phyloP scores from a whole-genome alignment of 2,113 vertebrate genomes.

The Nibea coibor region DNA sequence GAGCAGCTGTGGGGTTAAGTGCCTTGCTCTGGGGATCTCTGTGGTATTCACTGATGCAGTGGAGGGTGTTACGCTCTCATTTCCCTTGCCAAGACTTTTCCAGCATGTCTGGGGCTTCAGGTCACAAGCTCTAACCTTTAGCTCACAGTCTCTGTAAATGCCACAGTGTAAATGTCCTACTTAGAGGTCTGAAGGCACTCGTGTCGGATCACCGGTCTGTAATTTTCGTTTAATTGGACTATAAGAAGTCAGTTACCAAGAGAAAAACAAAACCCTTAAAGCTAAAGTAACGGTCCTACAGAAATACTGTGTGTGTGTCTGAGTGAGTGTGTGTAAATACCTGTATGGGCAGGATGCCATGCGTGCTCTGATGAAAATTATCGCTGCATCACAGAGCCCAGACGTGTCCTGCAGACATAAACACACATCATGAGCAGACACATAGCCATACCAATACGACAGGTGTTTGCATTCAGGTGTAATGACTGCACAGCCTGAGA shows the following conservation, averaged over 20 bases:
- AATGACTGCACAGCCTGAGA: slow-evolving; percentile 1
- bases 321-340: slow-evolving; percentile 6
- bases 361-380: slow-evolving; percentile 41
- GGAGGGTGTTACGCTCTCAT: slow-evolving; percentile 23
- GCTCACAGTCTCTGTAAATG: slow-evolving; percentile 46
- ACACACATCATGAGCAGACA: neutral
- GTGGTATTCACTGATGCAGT: slow-evolving; percentile 33
- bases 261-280: neutral
- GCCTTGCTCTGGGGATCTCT: slow-evolving; percentile 46
- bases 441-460: neutral
- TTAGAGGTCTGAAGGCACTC: neutral
- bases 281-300: neutral
- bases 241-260: neutral
- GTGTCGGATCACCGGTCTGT: slow-evolving; percentile 4
- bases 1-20: slow-evolving; percentile 34
- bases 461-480: slow-evolving; percentile 43
- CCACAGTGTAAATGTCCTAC: slow-evolving; percentile 20
- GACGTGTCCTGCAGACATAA: slow-evolving; percentile 51
- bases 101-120: slow-evolving; percentile 38
- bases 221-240: slow-evolving; percentile 3
- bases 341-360: slow-evolving; percentile 37
- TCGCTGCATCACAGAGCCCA: slow-evolving; percentile 17
- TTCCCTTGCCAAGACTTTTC: slow-evolving; percentile 19
- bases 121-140: slow-evolving; percentile 44
- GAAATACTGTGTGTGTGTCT: slow-evolving; percentile 1